phyloP scores from a whole-genome alignment of 2,888 invertebrate species.

The Shargacucullia verbasci region DNA sequence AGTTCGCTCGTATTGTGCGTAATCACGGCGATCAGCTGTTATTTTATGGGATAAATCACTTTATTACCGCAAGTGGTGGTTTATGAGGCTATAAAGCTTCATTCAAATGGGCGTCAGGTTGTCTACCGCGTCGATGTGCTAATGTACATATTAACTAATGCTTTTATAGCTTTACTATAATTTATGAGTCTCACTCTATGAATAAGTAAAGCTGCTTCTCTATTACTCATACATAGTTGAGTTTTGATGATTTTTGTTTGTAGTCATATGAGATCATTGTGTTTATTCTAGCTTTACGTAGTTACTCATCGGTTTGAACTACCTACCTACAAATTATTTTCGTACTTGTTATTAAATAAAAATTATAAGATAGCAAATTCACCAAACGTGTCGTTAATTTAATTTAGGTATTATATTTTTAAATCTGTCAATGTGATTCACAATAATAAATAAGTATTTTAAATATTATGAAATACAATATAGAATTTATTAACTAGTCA shows the following conservation, averaged over 20 bases:
- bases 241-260: not conserved
- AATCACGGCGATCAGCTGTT: constrained; percentile 87
- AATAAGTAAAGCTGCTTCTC: constrained; percentile 32
- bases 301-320: too few relatives aligned
- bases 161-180: constrained; percentile 53
- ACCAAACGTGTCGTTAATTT: too few relatives aligned
- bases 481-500: too few relatives aligned
- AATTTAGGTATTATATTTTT: too few relatives aligned
- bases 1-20: constrained; percentile 85
- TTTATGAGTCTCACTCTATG: constrained; percentile 52
- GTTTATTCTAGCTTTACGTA: not conserved
- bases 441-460: too few relatives aligned
- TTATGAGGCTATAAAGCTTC: constrained; percentile 78
- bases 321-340: too few relatives aligned
- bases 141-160: constrained; percentile 63
- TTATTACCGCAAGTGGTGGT: constrained; percentile 81
- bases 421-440: too few relatives aligned
- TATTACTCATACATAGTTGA: constrained; percentile 8
- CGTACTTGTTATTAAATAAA: too few relatives aligned
- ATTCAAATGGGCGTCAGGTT: constrained; percentile 72
- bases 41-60: constrained; percentile 85
- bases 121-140: constrained; percentile 67
- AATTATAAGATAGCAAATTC: too few relatives aligned
- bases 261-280: not conserved
- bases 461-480: too few relatives aligned